Evolutionary conservation across 2,888 invertebrate species (phyloP).

Genomic region (Ochropacha duplaris): DNA sequence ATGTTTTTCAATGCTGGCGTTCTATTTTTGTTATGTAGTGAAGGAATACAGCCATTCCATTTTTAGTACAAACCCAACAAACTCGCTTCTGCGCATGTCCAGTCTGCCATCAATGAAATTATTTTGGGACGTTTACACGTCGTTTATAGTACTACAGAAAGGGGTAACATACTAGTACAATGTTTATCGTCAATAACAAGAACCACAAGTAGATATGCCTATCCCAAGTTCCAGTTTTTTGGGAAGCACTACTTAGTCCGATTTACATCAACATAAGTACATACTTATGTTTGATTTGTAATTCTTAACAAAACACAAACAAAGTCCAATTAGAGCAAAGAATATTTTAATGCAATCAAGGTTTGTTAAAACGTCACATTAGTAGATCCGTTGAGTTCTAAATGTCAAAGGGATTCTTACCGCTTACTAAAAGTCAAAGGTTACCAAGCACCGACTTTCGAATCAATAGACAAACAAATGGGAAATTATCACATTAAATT

Average conservation of each 20-base stretch:
- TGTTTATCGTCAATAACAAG: not conserved
- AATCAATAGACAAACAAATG: not conserved
- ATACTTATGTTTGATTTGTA: too few relatives aligned
- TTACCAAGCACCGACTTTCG: not conserved
- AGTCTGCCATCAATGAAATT: slow-evolving; percentile 36
- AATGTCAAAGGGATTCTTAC: not conserved
- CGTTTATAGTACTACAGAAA: slow-evolving; percentile 32
- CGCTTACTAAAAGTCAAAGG: not conserved
- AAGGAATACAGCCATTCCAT: slow-evolving; percentile 26
- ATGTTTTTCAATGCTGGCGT: slow-evolving; percentile 16
- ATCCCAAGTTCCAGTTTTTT: too few relatives aligned
- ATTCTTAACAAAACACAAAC: too few relatives aligned
- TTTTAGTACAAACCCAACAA: slow-evolving; percentile 32
- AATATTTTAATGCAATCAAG: not conserved
- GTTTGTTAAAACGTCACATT: too few relatives aligned
- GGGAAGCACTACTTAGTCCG: too few relatives aligned
- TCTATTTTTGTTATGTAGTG: slow-evolving; percentile 23
- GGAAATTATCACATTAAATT: too few relatives aligned
- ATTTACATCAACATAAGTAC: too few relatives aligned
- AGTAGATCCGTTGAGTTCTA: too few relatives aligned
- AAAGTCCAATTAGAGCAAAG: too few relatives aligned
- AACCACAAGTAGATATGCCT: too few relatives aligned
- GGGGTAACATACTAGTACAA: not conserved
- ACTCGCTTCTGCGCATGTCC: slow-evolving; percentile 34
- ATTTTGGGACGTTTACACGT: slow-evolving; percentile 28